Evolutionary conservation across 2,888 invertebrate genomes (phyloP), one percentile per base, ranked within the genome.

Genomic region (Autographa pulchrina): DNA sequence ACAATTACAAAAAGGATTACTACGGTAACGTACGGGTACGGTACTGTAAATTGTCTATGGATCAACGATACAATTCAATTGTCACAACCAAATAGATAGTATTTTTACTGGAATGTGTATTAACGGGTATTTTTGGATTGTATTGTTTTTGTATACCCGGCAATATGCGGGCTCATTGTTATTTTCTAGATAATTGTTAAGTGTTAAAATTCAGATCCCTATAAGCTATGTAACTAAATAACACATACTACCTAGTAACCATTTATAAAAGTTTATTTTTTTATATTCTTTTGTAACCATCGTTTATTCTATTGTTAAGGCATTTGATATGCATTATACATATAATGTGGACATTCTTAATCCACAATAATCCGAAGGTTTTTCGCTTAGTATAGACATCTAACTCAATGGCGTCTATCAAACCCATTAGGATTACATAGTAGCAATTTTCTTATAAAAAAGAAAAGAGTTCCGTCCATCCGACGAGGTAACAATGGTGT

Each of bases 371-470:
- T 16, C 4, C 43, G n/a, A 48, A n/a, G n/a, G n/a, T 5, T 48
- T 48, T 5, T n/a, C 48, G n/a, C 48, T 48, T n/a, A 7, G n/a
- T 48, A n/a, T n/a, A n/a, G 48, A n/a, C 38, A 41, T 69, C 68
- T 67, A 72, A 31, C 64, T 64, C 32, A 56, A 67, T 56, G 35
- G 62, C 32, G 59, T 68, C 72, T 48, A 64, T 67, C 64, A 61
- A 74, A 75, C 74, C 62, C 72, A 62, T 82, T 75, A 74, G 74
- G 75, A 82, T 83, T 79, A 83, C 70, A 76, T 71, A 75, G 74
- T 76, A 81, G 77, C 80, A 82, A 82, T 81, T 77, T 83, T 79
- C 79, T 72, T 75, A 60, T 70, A 78, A 64, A 81, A 56, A 54
- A 56, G 54, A 20, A 79, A 81, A 79, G 81, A 79, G 75, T 78